Evolutionary conservation across 2,888 invertebrate genomes (phyloP).

Genomic region (Rhingia rostrata): DNA sequence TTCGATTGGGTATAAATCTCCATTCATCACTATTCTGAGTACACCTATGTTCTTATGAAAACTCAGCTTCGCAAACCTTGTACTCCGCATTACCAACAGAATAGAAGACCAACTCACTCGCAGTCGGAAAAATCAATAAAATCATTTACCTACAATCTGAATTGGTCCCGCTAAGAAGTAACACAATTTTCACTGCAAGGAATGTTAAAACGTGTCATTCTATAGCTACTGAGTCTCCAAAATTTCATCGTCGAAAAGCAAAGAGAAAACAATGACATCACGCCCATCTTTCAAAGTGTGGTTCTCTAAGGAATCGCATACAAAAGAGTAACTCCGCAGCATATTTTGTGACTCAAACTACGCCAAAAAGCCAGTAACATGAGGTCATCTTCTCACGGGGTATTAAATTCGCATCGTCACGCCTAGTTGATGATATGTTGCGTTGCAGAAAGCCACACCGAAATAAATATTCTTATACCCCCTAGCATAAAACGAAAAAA

Average conservation of each 20-base stretch:
- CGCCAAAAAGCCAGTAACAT: conserved; percentile 52
- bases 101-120: no score
- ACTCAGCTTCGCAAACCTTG: no score
- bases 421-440: conserved; percentile 26
- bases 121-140: no score
- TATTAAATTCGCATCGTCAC: conserved; percentile 13
- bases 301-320: conserved; percentile 39
- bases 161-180: no score
- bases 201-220: not conserved
- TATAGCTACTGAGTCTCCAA: not conserved
- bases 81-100: no score
- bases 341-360: conserved; percentile 23
- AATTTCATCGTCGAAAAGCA: not conserved
- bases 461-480: not conserved
- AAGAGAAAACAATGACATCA: conserved; percentile 44
- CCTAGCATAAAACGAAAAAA: not conserved
- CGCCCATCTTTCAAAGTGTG: not conserved
- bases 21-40: no score
- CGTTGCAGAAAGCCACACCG: conserved; percentile 21
- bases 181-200: no score
- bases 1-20: no score
- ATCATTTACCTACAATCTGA: no score
- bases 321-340: conserved; percentile 24
- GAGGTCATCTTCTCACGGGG: conserved; percentile 30
- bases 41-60: no score